phyloP scores from a whole-genome alignment of 1,140 invertebrate species.

The Dreissena rostriformis region DNA sequence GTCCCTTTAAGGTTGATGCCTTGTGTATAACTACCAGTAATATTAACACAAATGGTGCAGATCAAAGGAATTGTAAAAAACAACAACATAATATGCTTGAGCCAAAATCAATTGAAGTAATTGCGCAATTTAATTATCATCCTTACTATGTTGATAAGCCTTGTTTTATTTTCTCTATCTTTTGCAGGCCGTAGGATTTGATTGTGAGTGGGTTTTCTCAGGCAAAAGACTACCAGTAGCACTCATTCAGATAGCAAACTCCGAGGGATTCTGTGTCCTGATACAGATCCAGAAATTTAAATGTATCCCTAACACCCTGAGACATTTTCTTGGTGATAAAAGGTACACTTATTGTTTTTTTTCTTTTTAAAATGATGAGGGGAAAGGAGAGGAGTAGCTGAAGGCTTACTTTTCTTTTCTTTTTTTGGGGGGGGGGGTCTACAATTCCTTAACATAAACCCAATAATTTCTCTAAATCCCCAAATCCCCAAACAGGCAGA shows the following conservation, averaged over 20 bases:
- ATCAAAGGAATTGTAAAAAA: too few species aligned
- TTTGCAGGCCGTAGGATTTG: slow-evolving; percentile 52
- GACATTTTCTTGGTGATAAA: slow-evolving; percentile 82
- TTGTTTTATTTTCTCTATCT: not conserved
- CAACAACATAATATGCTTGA: too few species aligned
- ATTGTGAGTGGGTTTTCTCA: slow-evolving; percentile 54
- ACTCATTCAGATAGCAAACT: slow-evolving; percentile 44
- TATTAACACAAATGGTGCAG: too few species aligned
- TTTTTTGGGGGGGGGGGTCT: not conserved
- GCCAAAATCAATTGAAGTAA: too few species aligned
- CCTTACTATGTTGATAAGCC: not conserved
- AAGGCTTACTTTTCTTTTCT: not conserved
- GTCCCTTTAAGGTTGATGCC: too few species aligned
- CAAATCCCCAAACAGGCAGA: too few species aligned
- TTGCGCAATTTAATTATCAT: too few species aligned
- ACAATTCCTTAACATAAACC: not conserved
- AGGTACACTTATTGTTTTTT: slow-evolving; percentile 55
- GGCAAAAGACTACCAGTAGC: slow-evolving; percentile 32
- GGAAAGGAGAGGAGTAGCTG: not conserved
- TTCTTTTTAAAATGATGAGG: not conserved
- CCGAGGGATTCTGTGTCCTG: slow-evolving; percentile 48
- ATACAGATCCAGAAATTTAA: slow-evolving; percentile 74
- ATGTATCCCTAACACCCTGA: slow-evolving; percentile 83
- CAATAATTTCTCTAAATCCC: not conserved
- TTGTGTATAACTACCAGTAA: too few species aligned